These are phyloP conservation scores for Aleiodes testaceus DNA, from an alignment of 2,888 invertebrate species.

Conservation along the genomic window DNA sequence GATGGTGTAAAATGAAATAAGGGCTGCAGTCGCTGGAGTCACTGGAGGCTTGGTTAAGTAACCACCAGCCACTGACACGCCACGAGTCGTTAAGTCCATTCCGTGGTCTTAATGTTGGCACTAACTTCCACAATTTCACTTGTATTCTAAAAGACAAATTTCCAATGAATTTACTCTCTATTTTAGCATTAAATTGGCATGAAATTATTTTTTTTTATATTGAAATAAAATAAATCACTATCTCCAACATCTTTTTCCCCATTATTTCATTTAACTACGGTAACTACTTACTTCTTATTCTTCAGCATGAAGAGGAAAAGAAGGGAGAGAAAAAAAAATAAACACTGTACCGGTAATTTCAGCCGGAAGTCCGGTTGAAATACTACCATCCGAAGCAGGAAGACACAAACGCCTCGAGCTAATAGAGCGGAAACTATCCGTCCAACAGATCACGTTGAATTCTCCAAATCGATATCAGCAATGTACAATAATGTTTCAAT, in stretches of 20 bases:
- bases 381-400: conserved; percentile 44
- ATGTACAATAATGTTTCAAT: conserved; percentile 39
- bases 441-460: conserved; percentile 48
- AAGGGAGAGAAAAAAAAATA: neutral
- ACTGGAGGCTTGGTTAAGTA: conserved; percentile 52
- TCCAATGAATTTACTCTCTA: neutral
- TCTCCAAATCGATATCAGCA: conserved; percentile 31
- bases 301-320: conserved; percentile 26
- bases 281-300: conserved; percentile 37
- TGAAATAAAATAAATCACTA: too few species aligned
- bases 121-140: conserved; percentile 55
- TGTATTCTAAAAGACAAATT: conserved; percentile 21
- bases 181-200: neutral
- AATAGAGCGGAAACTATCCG: conserved; percentile 55
- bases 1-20: conserved; percentile 38
- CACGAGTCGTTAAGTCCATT: conserved; percentile 67
- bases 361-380: conserved; percentile 51
- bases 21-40: conserved; percentile 41
- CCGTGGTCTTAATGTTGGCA: conserved; percentile 66
- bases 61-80: conserved; percentile 61
- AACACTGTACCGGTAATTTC: conserved; percentile 46
- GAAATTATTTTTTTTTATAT: too few species aligned
- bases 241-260: neutral
- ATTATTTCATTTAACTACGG: conserved; percentile 8
- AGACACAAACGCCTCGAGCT: conserved; percentile 51